These are phyloP conservation scores for Drosophila watanabei DNA, from an alignment of 1,140 invertebrate species.

Conservation along the genomic window DNA sequence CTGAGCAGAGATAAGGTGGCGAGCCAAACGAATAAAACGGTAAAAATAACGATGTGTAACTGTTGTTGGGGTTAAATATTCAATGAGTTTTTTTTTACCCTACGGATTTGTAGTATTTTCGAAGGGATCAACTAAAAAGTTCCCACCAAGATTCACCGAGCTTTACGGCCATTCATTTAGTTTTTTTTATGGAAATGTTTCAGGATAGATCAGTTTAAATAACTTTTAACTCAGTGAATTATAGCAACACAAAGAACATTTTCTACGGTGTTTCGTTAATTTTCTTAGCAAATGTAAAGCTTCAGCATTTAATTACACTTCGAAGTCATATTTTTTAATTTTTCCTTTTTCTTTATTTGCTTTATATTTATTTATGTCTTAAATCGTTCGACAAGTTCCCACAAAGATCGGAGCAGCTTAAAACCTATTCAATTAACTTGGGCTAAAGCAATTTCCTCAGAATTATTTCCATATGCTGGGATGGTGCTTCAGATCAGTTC, in stretches of 20 bases:
- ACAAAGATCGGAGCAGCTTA: neutral
- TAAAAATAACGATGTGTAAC: slow-evolving; percentile 46
- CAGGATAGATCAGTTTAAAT: neutral
- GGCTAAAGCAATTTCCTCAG: slow-evolving; percentile 3
- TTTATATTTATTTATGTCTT: neutral
- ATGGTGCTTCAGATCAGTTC: slow-evolving; percentile 3
- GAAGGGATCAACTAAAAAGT: slow-evolving; percentile 16
- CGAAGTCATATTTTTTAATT: too few species aligned
- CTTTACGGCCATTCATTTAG: neutral
- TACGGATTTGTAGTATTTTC: slow-evolving; percentile 32
- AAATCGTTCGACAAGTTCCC: neutral
- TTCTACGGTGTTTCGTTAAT: too few species aligned
- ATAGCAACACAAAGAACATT: too few species aligned
- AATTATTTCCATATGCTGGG: neutral
- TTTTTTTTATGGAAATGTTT: neutral
- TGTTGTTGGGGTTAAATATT: slow-evolving; percentile 42
- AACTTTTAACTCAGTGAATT: too few species aligned
- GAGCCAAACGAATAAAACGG: slow-evolving; percentile 50
- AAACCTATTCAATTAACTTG: neutral
- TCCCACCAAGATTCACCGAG: slow-evolving; percentile 27
- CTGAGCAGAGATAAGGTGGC: slow-evolving; percentile 62
- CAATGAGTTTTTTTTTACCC: slow-evolving; percentile 18
- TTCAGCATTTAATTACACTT: too few species aligned
- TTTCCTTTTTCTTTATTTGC: too few species aligned
- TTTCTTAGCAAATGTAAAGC: too few species aligned